Evolutionary conservation across 2,113 vertebrate species (phyloP), one percentile per base, ranked within the genome.

Genomic region (Garra rufa): DNA sequence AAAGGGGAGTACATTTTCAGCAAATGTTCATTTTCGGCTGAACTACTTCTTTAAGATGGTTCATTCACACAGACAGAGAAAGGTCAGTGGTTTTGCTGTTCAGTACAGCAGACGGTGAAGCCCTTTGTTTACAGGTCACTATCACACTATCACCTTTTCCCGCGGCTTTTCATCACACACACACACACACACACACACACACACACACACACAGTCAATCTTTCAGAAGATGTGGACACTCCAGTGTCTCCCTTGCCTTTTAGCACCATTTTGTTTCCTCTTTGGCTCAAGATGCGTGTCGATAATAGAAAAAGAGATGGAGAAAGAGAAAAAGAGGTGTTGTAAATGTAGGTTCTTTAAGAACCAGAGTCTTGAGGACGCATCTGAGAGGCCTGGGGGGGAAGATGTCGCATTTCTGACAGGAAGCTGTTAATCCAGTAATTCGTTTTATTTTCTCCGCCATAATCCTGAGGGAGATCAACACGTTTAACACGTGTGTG

Each of bases 381-480:
- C 6, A 15, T 13, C 69, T 14, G 38, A 73, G 30, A 69, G 65
- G 4, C 2, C 21, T 55, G 9, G 17, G 24, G 17, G 24, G 69
- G 46, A 75, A 50, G 15, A 50, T 67, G 76, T 52, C 50, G 6
- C 28, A 41, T 78, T 44, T 57, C 61, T 82, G 70, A 34, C 81
- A 83, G 81, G 43, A 83, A 78, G 50, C 74, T 50, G 63, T 30
- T 86, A 86, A 83, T 86, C 73, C 80, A 63, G 26, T 50, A 86
- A 86, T 77, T 52, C 34, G 13, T 61, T 85, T 82, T 77, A 82
- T 76, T 76, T 82, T 69, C 14, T 30, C 44, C 4, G 26, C 52
- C 46, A 41, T 76, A 76, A 86, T 77, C 74, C 80, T 41, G 38
- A 76, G 38, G 71, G 52, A 83, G 34, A 75, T 44, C 19, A 63